Base-by-base conservation (phyloP, 1,140 invertebrate genomes). In the Aradophagus sp. region DNA sequence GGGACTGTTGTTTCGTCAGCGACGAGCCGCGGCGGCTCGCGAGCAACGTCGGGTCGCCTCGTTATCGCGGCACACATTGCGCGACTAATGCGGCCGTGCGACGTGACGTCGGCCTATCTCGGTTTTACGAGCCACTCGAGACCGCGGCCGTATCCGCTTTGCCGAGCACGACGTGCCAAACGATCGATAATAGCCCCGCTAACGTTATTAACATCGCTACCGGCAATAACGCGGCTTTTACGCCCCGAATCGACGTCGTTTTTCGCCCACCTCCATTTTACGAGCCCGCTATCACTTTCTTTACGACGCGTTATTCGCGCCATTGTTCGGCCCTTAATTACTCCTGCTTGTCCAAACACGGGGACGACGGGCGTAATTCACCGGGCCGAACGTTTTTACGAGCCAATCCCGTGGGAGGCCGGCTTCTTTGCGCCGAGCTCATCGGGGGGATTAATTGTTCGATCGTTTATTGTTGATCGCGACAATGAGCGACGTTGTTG, bases 171-270 rank as follows among this genome's bases (percentile, higher is more conserved):
- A 75, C 68, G 78, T 80, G 78, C 73, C 76, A 79, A 80, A 73
- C 78, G 77, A 80, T 80, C 80, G 80, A 80, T 81, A 81, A 78
- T 77, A 75, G 53, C 68, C 73, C 75, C 72, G 78, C 77, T 78
- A 79, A 75, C 77, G 78, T 75, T 78, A 29, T 29, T 29, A 29
- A 8, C 20, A 23, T 23, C 4, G 20, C 20, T 23, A 6, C 4
- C 27, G 4, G 27, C 2, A 80, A 80, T 80, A 81, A 80, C 75
- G 77, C 74, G 76, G 75, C 78, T 79, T 79, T 81, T 79, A 78
- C 75, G 74, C 66, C 20, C n/a, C n/a, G n/a, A n/a, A n/a, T n/a
- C n/a, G n/a, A n/a, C 32, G 16, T 50, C 31, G 17, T 17, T 31
- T 66, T 66, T 35, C 47, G 41, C 14, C 14, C 14, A 14, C 7